A percentile compares a stretch with the other conserved stretches of the same genome.
phyloP scores from a whole-genome alignment of 2,113 vertebrate genomes.

The Indicator maculatus region DNA sequence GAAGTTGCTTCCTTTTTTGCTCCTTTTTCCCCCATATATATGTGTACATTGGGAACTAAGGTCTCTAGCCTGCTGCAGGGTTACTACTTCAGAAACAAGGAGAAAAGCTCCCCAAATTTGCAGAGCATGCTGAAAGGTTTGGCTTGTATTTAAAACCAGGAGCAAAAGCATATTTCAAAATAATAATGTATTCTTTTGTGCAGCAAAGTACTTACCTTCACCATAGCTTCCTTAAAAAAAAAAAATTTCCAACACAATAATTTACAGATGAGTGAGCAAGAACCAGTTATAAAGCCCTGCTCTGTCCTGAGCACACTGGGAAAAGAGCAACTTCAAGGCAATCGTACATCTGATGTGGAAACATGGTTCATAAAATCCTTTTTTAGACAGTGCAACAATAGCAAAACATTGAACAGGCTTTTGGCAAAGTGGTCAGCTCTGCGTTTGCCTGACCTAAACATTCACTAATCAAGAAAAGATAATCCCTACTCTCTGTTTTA shows the following conservation, averaged over 20 bases:
- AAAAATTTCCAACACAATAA: background rate
- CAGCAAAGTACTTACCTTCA: background rate
- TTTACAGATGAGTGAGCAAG: background rate
- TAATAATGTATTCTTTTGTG: background rate
- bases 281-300: background rate
- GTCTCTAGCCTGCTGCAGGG: background rate
- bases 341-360: background rate
- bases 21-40: background rate
- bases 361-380: background rate
- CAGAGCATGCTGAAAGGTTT: background rate
- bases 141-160: background rate
- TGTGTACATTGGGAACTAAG: accelerated
- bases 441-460: background rate
- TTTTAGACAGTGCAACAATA: background rate
- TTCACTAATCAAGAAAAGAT: background rate
- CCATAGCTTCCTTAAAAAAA: background rate
- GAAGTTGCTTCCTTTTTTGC: background rate
- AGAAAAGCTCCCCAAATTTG: background rate
- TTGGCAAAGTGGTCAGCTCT: background rate
- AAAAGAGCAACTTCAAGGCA: background rate
- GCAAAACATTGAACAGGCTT: background rate
- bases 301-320: background rate
- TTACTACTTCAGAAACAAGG: background rate
- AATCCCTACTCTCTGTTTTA: background rate
- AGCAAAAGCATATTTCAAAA: background rate